These are phyloP conservation scores for Drosophila prostipennis DNA, from an alignment of 2,888 invertebrate genomes.

Conservation along the genomic window DNA sequence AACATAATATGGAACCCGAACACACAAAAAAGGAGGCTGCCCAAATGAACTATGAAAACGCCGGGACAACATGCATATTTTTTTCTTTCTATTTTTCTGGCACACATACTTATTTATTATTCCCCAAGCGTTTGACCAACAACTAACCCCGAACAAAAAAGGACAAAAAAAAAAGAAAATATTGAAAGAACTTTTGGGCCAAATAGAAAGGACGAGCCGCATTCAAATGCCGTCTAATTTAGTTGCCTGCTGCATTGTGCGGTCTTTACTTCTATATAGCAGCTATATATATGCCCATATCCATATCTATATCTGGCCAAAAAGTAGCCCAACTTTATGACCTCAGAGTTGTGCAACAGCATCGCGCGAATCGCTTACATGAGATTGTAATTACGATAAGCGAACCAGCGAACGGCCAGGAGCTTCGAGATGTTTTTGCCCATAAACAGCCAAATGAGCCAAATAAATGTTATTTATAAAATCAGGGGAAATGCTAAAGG, in stretches of 20 bases:
- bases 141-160: conserved; percentile 62
- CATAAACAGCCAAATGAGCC: conserved; percentile 80
- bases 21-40: conserved; percentile 45
- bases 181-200: conserved; percentile 23
- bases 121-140: conserved; percentile 80
- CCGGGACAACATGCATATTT: conserved; percentile 74
- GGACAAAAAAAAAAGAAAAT: background rate
- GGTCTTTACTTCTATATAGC: background rate
- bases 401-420: conserved; percentile 53
- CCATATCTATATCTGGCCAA: conserved; percentile 35
- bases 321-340: conserved; percentile 61
- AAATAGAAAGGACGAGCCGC: conserved; percentile 52
- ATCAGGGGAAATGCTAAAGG: conserved; percentile 6
- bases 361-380: conserved; percentile 76
- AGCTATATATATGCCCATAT: background rate
- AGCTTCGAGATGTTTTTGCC: conserved; percentile 60
- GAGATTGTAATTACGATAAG: conserved; percentile 81
- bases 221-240: conserved; percentile 80
- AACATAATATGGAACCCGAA: conserved; percentile 44
- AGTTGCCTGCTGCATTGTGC: conserved; percentile 69
- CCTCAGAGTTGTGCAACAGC: conserved; percentile 76
- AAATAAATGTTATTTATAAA: conserved; percentile 80
- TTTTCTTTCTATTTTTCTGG: conserved; percentile 42
- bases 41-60: conserved; percentile 80
- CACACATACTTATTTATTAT: conserved; percentile 74